Evolutionary conservation across 2,113 vertebrate species (phyloP).

Genomic region (Oreochromis niloticus): DNA sequence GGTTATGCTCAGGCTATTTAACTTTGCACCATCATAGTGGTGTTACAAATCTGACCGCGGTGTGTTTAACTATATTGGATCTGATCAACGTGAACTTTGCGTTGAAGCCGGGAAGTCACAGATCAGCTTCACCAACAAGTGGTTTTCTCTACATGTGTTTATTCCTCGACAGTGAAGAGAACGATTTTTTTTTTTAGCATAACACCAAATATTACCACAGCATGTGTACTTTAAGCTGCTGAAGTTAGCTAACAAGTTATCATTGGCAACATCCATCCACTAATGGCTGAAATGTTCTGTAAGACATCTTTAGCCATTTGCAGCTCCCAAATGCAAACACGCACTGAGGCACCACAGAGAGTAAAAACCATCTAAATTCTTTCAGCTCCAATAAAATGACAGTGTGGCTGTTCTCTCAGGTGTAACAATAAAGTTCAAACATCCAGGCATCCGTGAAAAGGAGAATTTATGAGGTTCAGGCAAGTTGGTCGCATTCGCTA

Average conservation of each 20-base stretch:
- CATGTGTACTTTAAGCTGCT: neutral
- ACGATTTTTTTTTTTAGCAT: neutral
- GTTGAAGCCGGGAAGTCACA: rapidly evolving
- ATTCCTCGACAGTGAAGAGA: neutral
- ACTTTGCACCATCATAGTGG: neutral
- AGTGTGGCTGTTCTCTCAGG: neutral
- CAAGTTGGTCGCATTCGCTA: neutral
- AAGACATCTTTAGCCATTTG: neutral
- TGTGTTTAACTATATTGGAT: neutral
- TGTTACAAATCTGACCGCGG: neutral
- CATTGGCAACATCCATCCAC: rapidly evolving
- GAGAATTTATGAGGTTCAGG: rapidly evolving
- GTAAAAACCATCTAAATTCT: neutral
- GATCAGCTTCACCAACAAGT: neutral
- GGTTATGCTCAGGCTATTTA: neutral
- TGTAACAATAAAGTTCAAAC: neutral
- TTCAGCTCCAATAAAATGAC: neutral
- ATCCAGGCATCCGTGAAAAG: neutral
- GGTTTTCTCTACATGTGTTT: neutral
- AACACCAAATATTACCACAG: neutral
- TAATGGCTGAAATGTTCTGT: neutral
- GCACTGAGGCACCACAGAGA: neutral
- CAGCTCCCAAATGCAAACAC: rapidly evolving
- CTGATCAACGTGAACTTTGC: neutral
- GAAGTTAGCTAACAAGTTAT: neutral